Base-by-base conservation (phyloP, 2,888 invertebrate species). In the Quadroppia sp. region DNA sequence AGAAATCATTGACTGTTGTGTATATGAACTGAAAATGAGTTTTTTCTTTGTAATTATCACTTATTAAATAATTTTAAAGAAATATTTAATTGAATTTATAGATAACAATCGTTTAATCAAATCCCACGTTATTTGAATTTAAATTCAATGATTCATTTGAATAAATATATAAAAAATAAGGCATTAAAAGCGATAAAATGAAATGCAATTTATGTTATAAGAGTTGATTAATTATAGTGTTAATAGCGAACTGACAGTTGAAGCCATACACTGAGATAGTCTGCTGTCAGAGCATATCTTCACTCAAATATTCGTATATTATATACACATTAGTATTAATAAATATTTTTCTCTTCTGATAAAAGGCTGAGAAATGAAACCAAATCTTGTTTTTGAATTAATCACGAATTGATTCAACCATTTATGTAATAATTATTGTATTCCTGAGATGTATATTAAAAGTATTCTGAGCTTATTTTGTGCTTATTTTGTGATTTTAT, bases 181-280 rank as follows among this genome's bases (percentile, higher is more conserved):
- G n/a, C 40, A 42, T 15, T 45, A 42, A 42, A 28, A 9, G 17
- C 15, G 69, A 45, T 42, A 42, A 69, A 64, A 36, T 64, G 42
- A 42, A 69, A 25, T 4, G 28, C 69, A 69, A 69, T 42, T 69
- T 69, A 69, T 69, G 69, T 69, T 45, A 13, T 28, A 69, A 20
- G n/a, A 45, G 15, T 40, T 69, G 69, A 69, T 69, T 69, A 69
- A 69, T 69, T 69, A 69, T 69, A 42, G 69, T 45, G 69, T 69
- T 69, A 69, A 42, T 69, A 42, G 69, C 25, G 25, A 42, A 42
- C 23, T 69, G 69, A 42, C 69, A 69, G 69, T 45, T 69, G 23
- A 28, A 17, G 23, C 42, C 69, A 69, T 69, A 42, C 20, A 20
- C 36, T 42, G 25, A 69, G 69, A 45, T 69, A 32, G 20, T 36